Evolutionary conservation across 2,888 invertebrate species (phyloP), one percentile per base, ranked within the genome.

Genomic region (Drosophila rubida): DNA sequence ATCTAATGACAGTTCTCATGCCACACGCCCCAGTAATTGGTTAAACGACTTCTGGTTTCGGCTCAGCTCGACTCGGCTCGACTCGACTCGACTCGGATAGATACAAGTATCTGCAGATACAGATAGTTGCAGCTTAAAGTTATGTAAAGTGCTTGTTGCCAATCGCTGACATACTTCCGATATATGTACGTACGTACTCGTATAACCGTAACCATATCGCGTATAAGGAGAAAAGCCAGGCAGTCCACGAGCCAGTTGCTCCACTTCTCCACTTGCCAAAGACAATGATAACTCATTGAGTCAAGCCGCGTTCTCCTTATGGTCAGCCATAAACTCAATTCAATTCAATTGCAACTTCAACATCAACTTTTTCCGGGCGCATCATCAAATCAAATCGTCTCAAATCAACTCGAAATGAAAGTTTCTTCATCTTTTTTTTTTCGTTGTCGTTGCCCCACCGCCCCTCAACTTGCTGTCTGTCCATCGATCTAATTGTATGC

Each of bases 31-130:
- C 72, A 68, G 80, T 83, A 80, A 86, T 80, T 83, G 82, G 69
- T 80, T 80, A 86, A 83, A 80, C 80, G 84, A 87, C 86, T 86
- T 88, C 82, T 87, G 86, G 87, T 83, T 80, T 87, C 53, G 61
- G 42, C 64, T 58, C 16, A 16, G n/a, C 5, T 11, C 27, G 16
- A 13, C 14, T 39, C 19, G 30, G 44, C 42, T 54, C 32, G 19
- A 14, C 16, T 41, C 19, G 42, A 44, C 30, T 54, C 11, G 4
- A 5, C 53, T 44, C 30, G 64, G 70, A 63, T 67, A 72, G 75
- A 37, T 64, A 46, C 55, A 50, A 51, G 46, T 69, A 68, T 27
- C 50, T 30, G 50, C 46, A 51, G 72, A 63, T 81, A 75, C 49
- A 49, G 70, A 51, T 51, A 68, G 49, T 59, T 27, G 39, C 30